Evolutionary conservation across 2,888 invertebrate species (phyloP).

Genomic region (Rhopalosiphum nymphaeae): DNA sequence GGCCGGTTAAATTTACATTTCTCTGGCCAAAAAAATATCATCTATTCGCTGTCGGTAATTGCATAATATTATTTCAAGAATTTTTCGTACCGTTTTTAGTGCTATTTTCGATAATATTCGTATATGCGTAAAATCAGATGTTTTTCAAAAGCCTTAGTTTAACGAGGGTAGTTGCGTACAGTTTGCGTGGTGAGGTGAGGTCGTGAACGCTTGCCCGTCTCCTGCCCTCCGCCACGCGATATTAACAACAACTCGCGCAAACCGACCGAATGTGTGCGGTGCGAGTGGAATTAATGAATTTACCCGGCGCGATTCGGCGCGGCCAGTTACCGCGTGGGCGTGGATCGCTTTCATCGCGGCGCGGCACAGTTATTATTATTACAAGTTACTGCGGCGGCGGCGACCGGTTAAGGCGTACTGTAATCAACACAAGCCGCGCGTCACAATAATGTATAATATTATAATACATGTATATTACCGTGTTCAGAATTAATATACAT

Average conservation of each 20-base stretch:
- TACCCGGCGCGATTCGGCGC: constrained; percentile 53
- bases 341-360: constrained; percentile 60
- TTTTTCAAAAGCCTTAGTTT: no score
- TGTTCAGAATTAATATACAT: background rate
- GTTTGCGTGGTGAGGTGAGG: background rate
- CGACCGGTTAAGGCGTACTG: constrained; percentile 60
- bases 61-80: background rate
- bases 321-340: constrained; percentile 63
- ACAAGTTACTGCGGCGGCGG: constrained; percentile 60
- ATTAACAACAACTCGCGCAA: background rate
- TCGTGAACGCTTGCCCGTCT: background rate
- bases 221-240: background rate
- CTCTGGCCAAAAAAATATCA: no score
- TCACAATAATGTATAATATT: constrained; percentile 39
- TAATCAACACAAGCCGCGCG: constrained; percentile 62
- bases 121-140: background rate
- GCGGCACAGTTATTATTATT: constrained; percentile 60
- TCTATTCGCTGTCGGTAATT: background rate
- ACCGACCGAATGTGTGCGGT: background rate
- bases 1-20: no score
- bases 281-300: constrained; percentile 54
- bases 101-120: background rate
- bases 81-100: background rate
- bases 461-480: background rate
- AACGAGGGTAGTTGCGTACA: background rate